phyloP scores from a whole-genome alignment of 2,888 invertebrate species.

The Cancer borealis region DNA sequence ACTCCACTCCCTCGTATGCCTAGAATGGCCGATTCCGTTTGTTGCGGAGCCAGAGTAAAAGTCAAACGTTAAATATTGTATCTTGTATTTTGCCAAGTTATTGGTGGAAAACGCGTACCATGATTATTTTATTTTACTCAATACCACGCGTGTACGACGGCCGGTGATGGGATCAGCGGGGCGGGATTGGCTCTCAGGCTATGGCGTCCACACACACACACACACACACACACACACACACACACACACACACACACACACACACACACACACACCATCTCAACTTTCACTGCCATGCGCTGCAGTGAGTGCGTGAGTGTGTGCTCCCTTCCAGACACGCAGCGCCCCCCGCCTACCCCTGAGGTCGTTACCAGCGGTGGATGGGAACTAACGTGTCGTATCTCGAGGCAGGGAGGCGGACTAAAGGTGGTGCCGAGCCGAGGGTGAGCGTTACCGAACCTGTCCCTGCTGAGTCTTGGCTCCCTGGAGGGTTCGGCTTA shows the following conservation, averaged over 20 bases:
- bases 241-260: conserved; percentile 46
- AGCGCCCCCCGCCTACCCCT: neutral
- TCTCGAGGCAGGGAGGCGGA: conserved; percentile 26
- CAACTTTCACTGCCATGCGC: conserved; percentile 55
- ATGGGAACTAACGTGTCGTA: conserved; percentile 51
- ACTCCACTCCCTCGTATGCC: conserved; percentile 58
- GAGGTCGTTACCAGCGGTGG: conserved; percentile 31
- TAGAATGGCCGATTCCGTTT: conserved; percentile 61
- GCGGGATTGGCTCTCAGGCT: conserved; percentile 34
- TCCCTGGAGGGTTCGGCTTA: neutral
- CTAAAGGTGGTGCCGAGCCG: neutral
- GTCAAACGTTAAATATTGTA: conserved; percentile 60
- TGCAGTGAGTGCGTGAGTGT: conserved; percentile 47
- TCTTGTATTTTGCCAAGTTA: conserved; percentile 62
- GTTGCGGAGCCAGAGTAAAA: conserved; percentile 58
- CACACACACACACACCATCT: conserved; percentile 53
- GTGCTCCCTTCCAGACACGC: conserved; percentile 12
- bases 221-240: conserved; percentile 46
- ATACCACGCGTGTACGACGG: conserved; percentile 37
- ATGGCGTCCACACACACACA: conserved; percentile 32
- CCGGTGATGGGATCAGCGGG: conserved; percentile 37
- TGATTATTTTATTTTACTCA: conserved; percentile 59
- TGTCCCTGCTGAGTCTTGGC: conserved; percentile 2
- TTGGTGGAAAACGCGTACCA: conserved; percentile 52
- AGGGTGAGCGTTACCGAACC: neutral